Evolutionary conservation across 2,797 vertebrate species (phyloP).

Genomic region (Aythya fuligula): DNA sequence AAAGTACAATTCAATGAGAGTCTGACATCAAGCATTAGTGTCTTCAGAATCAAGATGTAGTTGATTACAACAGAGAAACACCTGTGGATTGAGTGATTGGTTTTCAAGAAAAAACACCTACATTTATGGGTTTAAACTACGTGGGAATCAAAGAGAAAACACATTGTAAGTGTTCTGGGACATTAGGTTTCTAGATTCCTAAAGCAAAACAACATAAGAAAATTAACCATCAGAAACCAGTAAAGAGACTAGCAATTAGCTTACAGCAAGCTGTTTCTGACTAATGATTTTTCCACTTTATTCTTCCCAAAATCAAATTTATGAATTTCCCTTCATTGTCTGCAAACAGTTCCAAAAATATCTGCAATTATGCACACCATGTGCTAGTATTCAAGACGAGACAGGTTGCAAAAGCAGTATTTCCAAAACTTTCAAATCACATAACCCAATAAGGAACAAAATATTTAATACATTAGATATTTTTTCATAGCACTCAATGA

Average conservation of each 20-base stretch:
- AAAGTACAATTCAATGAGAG: neutral
- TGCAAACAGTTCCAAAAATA: slow-evolving; percentile 28
- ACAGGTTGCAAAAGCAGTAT: neutral
- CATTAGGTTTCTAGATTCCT: slow-evolving; percentile 45
- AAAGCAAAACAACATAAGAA: slow-evolving; percentile 49
- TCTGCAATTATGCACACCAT: neutral
- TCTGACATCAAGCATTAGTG: neutral
- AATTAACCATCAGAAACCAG: slow-evolving; percentile 56
- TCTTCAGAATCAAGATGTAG: neutral
- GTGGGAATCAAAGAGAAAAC: slow-evolving; percentile 14
- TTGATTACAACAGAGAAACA: neutral
- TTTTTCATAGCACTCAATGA: neutral
- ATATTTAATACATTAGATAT: neutral
- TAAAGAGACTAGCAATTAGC: slow-evolving; percentile 46
- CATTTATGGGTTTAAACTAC: neutral
- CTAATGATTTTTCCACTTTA: slow-evolving; percentile 34
- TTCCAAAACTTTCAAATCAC: neutral
- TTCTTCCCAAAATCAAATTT: neutral
- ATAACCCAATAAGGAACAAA: neutral
- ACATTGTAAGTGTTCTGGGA: slow-evolving; percentile 41
- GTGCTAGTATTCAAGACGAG: neutral
- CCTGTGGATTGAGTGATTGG: neutral
- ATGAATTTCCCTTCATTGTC: slow-evolving; percentile 2
- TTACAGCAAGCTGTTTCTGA: slow-evolving; percentile 53
- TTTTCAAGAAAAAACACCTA: neutral